Percentiles rank a stretch among this genome's conserved stretches.
Evolutionary conservation across 2,888 invertebrate species (phyloP).

Genomic region (Glaucopsyche alexis): DNA sequence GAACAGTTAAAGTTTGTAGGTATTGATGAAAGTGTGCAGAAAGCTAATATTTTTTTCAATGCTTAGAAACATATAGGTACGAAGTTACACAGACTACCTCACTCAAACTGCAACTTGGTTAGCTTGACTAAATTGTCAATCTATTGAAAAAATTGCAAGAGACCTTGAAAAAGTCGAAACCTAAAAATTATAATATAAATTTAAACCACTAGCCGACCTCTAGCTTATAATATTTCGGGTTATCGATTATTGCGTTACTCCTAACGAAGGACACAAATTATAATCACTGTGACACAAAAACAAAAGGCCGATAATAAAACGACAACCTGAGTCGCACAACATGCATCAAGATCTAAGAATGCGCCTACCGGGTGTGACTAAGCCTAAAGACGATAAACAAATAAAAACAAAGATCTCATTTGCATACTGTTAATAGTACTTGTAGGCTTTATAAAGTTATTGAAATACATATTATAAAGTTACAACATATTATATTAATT

Average conservation of each 20-base stretch:
- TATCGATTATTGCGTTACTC: neutral
- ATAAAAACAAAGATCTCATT: conserved; percentile 25
- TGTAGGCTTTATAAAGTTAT: neutral
- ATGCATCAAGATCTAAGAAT: conserved; percentile 25
- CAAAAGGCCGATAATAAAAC: conserved; percentile 11
- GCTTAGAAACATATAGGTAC: no score
- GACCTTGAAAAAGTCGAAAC: no score
- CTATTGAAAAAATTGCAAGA: no score
- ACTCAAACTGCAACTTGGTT: no score
- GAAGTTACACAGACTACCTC: no score
- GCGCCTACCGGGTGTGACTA: conserved; percentile 17
- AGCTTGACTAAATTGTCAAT: no score
- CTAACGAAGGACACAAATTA: neutral
- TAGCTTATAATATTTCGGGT: neutral
- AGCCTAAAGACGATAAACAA: conserved; percentile 2
- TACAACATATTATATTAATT: neutral
- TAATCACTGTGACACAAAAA: conserved; percentile 11
- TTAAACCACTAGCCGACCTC: no score
- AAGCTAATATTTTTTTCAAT: no score
- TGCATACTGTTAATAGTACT: neutral
- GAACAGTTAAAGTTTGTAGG: no score
- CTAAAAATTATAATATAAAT: no score
- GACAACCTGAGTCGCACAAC: conserved; percentile 3
- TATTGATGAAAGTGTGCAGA: no score
- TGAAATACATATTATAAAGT: neutral